Evolutionary conservation across 1,140 invertebrate species (phyloP), one percentile per base, ranked within the genome.

Genomic region (Bombus pyrosoma): DNA sequence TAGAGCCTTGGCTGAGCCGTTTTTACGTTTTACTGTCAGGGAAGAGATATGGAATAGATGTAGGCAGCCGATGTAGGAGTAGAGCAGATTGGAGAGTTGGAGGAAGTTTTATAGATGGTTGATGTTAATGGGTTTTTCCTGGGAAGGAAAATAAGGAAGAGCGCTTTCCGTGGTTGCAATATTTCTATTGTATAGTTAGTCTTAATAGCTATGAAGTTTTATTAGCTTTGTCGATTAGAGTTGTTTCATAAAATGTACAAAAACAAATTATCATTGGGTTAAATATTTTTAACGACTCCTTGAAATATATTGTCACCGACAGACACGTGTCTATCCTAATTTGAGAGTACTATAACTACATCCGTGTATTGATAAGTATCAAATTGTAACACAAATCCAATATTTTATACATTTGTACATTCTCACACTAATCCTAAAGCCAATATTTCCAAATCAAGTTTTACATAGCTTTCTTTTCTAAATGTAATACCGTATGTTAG

Each of bases 1-100:
- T 69, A 80, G 76, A 79, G 76, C 68, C 66, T 84, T 81, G 68
- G 75, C 74, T 71, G 57, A 64, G 69, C 57, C 66, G 53, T 86
- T 47, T 32, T 22, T 18, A 18, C 34, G 66, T 37, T 10, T 47
- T 41, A 12, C 39, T 72, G 37, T 15, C 12, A 2, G 47, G 12
- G 0, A 22, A 69, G 10, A n/a, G 28, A 62, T 12, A 13, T 62
- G 37, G 37, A 6, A 39, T 71, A 37, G 34, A 39, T 10, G 8
- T 37, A 39, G 68, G 32, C 3, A 12, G 18, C 4, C 0, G 2
- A 68, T 18, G 32, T 12, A 32, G 5, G 5, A 28, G 9, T 59
- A 59, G 25, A 25, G 47, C 47, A 53, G 47, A 53, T 53, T 53
- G 18, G 47, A 53, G 18, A 53, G 22, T 59, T 59, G 25, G 25